These are phyloP conservation scores for Microctonus brassicae DNA, from an alignment of 2,888 invertebrate species.

Conservation along the genomic window DNA sequence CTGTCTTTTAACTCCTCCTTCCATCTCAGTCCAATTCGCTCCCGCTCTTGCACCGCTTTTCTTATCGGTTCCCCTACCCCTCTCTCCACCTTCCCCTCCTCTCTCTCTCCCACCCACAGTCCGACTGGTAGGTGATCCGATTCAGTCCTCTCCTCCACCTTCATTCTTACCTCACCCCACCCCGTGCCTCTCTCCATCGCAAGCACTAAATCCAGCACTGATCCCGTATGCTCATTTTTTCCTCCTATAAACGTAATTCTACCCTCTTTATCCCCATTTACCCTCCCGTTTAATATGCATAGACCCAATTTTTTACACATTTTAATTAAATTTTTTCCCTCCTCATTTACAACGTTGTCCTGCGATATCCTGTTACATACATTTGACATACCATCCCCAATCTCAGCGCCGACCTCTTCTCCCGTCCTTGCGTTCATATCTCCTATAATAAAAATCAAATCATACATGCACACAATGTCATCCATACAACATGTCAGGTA, in stretches of 20 bases:
- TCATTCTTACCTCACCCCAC: no score
- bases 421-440: constrained; percentile 38
- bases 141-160: no score
- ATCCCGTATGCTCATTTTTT: not conserved
- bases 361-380: constrained; percentile 5
- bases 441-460: constrained; percentile 17
- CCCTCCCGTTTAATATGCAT: not conserved
- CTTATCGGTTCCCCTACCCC: no score
- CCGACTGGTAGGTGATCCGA: no score
- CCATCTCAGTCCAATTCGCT: no score
- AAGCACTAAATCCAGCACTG: not conserved
- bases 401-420: not conserved
- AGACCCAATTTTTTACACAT: not conserved
- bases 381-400: not conserved
- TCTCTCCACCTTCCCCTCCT: no score
- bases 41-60: no score
- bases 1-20: no score
- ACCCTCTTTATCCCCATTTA: not conserved
- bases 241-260: not conserved
- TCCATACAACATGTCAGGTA: not conserved
- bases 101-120: no score
- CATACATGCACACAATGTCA: not conserved
- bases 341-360: constrained; percentile 21
- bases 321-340: not conserved
- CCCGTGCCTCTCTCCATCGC: no score